A percentile compares a stretch with the other conserved stretches of the same genome.
Evolutionary conservation across 2,113 vertebrate genomes (phyloP).

Genomic region (Todiramphus saurophagus): DNA sequence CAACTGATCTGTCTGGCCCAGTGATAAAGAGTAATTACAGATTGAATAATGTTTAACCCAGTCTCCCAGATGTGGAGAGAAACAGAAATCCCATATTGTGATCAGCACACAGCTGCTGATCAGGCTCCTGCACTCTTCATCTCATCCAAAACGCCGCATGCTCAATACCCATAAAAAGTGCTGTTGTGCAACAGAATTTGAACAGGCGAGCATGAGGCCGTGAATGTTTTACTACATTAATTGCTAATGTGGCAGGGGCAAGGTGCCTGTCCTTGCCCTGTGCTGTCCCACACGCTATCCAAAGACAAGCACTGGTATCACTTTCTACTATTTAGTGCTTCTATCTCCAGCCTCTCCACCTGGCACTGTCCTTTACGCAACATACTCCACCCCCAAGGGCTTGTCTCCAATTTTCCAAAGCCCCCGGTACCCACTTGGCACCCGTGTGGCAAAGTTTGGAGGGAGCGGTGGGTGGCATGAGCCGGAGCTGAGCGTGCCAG

Average conservation of each 20-base stretch:
- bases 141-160: neutral
- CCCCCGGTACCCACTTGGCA: neutral
- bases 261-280: neutral
- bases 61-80: neutral
- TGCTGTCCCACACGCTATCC: neutral
- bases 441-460: neutral
- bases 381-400: accelerated
- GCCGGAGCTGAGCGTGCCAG: neutral
- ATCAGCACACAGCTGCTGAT: neutral
- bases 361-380: neutral
- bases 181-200: neutral
- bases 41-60: neutral
- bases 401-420: neutral
- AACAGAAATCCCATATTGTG: neutral
- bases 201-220: neutral
- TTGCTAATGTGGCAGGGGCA: neutral
- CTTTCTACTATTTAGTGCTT: neutral
- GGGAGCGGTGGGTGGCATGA: neutral
- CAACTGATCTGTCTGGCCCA: neutral
- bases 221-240: neutral
- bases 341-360: neutral
- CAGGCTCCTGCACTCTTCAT: neutral
- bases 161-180: neutral
- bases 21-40: neutral
- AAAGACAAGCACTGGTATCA: neutral